Evolutionary conservation across 2,113 vertebrate genomes (phyloP).

Genomic region (Phrynosoma blainvillii): DNA sequence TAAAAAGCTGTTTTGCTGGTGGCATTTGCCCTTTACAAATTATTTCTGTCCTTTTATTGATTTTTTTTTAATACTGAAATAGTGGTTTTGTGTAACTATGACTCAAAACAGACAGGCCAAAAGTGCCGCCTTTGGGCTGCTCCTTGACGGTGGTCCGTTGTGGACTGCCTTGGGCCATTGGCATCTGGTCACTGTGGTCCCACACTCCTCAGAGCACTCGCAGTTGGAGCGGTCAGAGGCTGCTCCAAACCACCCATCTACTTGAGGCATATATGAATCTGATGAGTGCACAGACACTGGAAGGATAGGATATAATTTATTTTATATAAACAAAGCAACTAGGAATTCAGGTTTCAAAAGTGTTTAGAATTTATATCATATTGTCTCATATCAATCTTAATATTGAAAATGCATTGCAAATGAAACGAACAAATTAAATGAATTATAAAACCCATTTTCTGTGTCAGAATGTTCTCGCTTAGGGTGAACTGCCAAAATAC

Average conservation of each 20-base stretch:
- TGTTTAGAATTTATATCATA: conserved; percentile 4
- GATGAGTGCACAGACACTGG: neutral
- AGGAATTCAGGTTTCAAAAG: neutral
- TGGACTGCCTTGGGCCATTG: no score
- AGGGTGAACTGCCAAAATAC: neutral
- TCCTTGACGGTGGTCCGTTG: no score
- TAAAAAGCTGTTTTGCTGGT: neutral
- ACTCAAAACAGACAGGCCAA: no score
- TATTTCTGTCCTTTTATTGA: neutral
- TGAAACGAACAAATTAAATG: neutral
- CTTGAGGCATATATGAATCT: neutral
- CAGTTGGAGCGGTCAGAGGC: no score
- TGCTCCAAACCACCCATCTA: no score
- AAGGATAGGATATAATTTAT: neutral
- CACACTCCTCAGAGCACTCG: no score
- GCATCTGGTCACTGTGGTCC: no score
- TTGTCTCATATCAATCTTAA: neutral
- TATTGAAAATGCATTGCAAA: neutral
- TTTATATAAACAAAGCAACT: neutral
- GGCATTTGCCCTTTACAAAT: neutral
- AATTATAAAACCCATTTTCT: conserved; percentile 1
- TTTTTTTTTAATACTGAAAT: neutral
- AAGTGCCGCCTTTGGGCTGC: no score
- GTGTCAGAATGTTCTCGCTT: neutral
- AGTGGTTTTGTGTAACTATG: neutral